Evolutionary conservation across 2,888 invertebrate genomes (phyloP).

Genomic region (Chymomyza amoena): DNA sequence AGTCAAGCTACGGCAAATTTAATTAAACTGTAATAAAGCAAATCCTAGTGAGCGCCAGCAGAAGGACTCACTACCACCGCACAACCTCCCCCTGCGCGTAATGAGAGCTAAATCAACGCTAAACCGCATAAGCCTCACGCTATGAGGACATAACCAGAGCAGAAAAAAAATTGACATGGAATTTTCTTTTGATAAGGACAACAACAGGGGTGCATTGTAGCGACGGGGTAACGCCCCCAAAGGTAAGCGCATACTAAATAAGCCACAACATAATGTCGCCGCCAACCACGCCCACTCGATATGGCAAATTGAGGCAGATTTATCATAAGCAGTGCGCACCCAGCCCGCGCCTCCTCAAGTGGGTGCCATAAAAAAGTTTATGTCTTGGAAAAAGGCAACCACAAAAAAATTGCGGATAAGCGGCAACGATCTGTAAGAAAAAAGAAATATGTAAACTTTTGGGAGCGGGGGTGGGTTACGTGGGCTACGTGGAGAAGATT

Average conservation of each 20-base stretch:
- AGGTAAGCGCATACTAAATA: constrained; percentile 64
- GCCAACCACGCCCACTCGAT: constrained; percentile 39
- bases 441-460: background rate
- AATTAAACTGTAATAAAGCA: constrained; percentile 79
- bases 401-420: constrained; percentile 72
- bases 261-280: constrained; percentile 45
- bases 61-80: too few relatives aligned
- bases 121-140: constrained; percentile 69
- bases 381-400: constrained; percentile 50
- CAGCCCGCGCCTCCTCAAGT: constrained; percentile 29
- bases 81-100: constrained; percentile 37
- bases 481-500: constrained; percentile 19
- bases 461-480: constrained; percentile 32
- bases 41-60: constrained; percentile 59
- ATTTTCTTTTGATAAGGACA: constrained; percentile 59
- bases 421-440: constrained; percentile 53
- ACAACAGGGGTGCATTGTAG: background rate
- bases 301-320: constrained; percentile 76
- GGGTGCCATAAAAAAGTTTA: constrained; percentile 77
- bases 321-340: constrained; percentile 58
- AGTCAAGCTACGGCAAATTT: constrained; percentile 65
- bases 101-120: constrained; percentile 77
- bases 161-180: constrained; percentile 64
- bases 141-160: constrained; percentile 14
- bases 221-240: background rate